A percentile compares a stretch with the other conserved stretches of the same genome.
Evolutionary conservation across 2,797 vertebrate species (phyloP).

Genomic region (Trachops cirrhosus): DNA sequence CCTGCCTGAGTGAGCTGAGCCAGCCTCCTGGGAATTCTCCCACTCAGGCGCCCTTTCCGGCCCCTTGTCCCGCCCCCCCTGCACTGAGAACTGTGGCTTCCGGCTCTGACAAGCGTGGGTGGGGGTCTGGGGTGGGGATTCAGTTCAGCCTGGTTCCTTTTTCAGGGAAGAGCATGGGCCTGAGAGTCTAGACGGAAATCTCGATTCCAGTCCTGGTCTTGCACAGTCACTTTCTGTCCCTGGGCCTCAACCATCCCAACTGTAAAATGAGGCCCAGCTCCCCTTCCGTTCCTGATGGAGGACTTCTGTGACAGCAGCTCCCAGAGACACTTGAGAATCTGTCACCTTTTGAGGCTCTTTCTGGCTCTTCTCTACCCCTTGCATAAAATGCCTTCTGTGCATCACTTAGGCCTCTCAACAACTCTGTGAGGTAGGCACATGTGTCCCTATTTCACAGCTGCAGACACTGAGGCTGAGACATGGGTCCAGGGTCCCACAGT

Average conservation of each 20-base stretch:
- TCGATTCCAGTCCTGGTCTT: background rate
- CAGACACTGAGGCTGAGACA: background rate
- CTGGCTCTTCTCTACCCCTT: background rate
- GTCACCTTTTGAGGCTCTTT: background rate
- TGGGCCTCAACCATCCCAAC: background rate
- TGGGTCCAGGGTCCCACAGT: background rate
- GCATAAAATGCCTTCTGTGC: background rate
- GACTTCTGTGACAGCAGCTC: background rate
- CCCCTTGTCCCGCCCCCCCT: background rate
- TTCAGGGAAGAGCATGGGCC: background rate
- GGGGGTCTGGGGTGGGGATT: background rate
- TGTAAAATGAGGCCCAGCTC: background rate
- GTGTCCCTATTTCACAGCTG: background rate
- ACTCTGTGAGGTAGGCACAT: background rate
- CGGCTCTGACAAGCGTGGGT: constrained; percentile 31
- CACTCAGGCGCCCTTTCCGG: constrained; percentile 48
- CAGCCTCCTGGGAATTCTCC: constrained; percentile 57
- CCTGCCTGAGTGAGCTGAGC: constrained; percentile 40
- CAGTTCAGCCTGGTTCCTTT: background rate
- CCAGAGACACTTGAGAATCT: accelerated
- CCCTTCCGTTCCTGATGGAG: background rate
- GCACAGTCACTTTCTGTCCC: too few relatives aligned
- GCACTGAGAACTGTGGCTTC: constrained; percentile 26
- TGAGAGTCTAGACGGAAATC: background rate
- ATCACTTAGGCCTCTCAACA: background rate